Base-by-base conservation (phyloP, 2,113 vertebrate genomes). In the Ctenodactylus gundi region DNA sequence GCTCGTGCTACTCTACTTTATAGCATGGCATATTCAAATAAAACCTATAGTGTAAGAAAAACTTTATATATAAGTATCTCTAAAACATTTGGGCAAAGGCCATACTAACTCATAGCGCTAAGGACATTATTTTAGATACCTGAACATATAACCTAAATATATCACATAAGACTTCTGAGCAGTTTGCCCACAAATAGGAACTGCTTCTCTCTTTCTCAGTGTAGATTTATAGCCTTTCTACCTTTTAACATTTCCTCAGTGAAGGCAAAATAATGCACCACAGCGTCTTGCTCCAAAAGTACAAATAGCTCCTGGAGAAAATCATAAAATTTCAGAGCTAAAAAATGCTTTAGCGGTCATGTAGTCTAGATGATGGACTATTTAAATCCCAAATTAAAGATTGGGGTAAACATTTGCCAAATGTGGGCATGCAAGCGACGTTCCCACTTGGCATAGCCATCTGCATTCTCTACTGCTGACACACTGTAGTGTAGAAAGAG, bases 331-430 rank as follows among this genome's bases (percentile, higher is more conserved):
- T 20, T 87, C 62, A 64, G 17, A 67, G 17, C 34, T 89, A 77
- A 90, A 55, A 31, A 65, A n/a, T 46, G 51, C 34, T 20, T 85
- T 62, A 65, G 53, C 77, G 60, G 49, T 58, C 13, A 68, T 67
- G 53, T 93, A 44, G n/a, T 75, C 39, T 68, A 94, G 85, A 93
- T 73, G 94, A 92, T 0, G 85, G 72, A 60, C 73, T 95, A 81
- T 97, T 93, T 95, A 96, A 97, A 93, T 87, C 92, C 94, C 93
- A 95, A 95, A 94, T 97, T 95, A 96, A 55, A 75, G 95, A 96
- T 97, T 85, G 88, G 64, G 85, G 80, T 96, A 95, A 98, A 95
- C 91, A 96, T 98, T 97, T 97, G 53, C 96, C 88, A 95, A 92
- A 92, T 90, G 78, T 83, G 67, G 27, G 31, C 67, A 53, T 13